Base-by-base conservation (phyloP, 37 sponge, comb jelly and placozoan genomes). In the Axinella damicornis region DNA sequence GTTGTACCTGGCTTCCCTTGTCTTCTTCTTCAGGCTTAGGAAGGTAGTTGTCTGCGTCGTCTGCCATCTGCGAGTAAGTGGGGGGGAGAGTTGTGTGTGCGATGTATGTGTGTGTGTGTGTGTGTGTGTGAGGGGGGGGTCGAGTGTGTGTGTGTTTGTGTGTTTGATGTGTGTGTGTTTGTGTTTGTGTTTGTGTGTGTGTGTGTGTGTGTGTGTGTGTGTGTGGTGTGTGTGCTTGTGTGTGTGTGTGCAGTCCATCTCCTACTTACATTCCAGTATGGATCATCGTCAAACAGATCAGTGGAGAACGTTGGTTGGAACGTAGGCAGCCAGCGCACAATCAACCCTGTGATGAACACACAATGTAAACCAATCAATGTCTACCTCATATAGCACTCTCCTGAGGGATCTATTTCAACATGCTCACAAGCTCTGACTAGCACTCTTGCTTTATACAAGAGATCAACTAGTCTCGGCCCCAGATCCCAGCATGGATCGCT, bases 31-130 rank as follows among this genome's bases (percentile, higher is more conserved):
- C 20, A n/a, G n/a, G n/a, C 41, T 13, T 25, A 20, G 88, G 88
- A 9, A 87, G 68, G 67, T 87, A 87, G 5, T 73, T 63, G 54
- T 87, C 88, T 28, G 88, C 80, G 79, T 87, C 88, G 52, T 87
- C 88, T 53, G 88, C 68, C 18, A 87, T 71, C 88, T 87, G 54
- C 2, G 35, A n/a, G 77, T 76, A 58, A 54, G 77, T 76, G 77
- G 53, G 77, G 53, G 71, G 33, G 15, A 74, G 9, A n/a, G 33
- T 31, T 69, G 69, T 69, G 69, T 69, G 69, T 5, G n/a, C n/a
- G n/a, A n/a, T n/a, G 77, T 76, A 12, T 76, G 57, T 76, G 57
- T 76, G 77, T 76, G 57, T 76, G 57, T 76, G 57, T 76, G 57
- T 5, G 11, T 76, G 57, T 54, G 58, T 76, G 77, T 76, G 77